These are phyloP conservation scores for Dysmachus trigonus DNA, from an alignment of 2,888 invertebrate species.

Conservation along the genomic window DNA sequence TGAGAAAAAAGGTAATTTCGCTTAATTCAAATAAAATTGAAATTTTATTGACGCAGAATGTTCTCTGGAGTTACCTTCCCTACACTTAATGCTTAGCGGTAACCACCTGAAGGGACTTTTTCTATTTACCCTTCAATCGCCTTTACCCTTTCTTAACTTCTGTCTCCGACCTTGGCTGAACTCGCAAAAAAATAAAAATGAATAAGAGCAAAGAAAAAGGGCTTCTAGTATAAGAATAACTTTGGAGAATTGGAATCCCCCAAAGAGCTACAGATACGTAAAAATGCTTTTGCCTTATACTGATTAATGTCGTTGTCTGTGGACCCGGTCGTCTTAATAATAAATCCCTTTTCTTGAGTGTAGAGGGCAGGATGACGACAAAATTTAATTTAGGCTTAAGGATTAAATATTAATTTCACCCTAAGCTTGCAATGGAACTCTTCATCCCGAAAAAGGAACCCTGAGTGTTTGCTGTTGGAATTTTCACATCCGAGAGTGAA, in stretches of 20 bases:
- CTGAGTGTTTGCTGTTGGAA: neutral
- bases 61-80: neutral
- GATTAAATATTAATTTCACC: conserved; percentile 22
- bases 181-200: conserved; percentile 7
- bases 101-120: conserved; percentile 4
- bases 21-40: conserved; percentile 32
- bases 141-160: neutral
- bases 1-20: conserved; percentile 20
- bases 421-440: neutral
- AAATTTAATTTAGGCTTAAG: conserved; percentile 14
- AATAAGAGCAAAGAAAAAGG: conserved; percentile 4
- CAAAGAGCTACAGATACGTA: conserved; percentile 4
- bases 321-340: conserved; percentile 12
- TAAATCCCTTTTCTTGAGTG: conserved; percentile 17
- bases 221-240: neutral
- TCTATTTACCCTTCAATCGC: neutral
- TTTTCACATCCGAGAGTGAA: neutral
- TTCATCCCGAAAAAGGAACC: neutral
- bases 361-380: conserved; percentile 6
- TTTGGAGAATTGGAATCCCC: conserved; percentile 11
- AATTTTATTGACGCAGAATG: conserved; percentile 26
- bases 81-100: neutral
- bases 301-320: conserved; percentile 16
- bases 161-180: neutral
- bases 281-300: conserved; percentile 16